Percentiles rank a stretch among this genome's conserved stretches.
Evolutionary conservation across 2,797 vertebrate species (phyloP).

Genomic region (Phataginus tricuspis): DNA sequence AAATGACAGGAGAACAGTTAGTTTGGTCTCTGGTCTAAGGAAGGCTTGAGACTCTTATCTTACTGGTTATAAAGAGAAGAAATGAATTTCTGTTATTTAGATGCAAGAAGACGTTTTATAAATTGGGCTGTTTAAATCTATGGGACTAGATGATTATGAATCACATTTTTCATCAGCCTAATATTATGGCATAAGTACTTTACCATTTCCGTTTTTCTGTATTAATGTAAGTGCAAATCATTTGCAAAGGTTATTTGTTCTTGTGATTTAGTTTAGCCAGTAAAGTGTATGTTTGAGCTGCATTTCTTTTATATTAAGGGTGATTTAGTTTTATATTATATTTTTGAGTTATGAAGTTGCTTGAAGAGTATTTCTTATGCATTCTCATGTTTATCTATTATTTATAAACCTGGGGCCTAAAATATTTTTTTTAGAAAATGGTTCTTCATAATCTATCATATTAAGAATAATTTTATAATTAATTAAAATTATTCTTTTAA

Average conservation of each 20-base stretch:
- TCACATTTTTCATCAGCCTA: neutral
- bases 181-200: neutral
- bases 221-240: neutral
- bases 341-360: neutral
- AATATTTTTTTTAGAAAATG: neutral
- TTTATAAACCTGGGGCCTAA: neutral
- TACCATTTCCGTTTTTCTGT: neutral
- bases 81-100: constrained; percentile 15
- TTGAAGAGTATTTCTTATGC: neutral
- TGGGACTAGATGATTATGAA: neutral
- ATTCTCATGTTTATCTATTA: constrained; percentile 1
- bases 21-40: neutral
- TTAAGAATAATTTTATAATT: neutral
- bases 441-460: neutral
- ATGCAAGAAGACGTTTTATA: constrained; percentile 35
- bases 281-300: constrained; percentile 12
- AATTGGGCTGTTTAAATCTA: constrained; percentile 24
- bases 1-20: neutral
- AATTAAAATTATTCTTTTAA: neutral
- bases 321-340: neutral
- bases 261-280: neutral
- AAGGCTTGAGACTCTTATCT: neutral
- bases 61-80: neutral
- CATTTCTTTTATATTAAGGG: neutral
- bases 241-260: constrained; percentile 38